phyloP scores from a whole-genome alignment of 2,888 invertebrate genomes.

The Tenthredo distinguenda region DNA sequence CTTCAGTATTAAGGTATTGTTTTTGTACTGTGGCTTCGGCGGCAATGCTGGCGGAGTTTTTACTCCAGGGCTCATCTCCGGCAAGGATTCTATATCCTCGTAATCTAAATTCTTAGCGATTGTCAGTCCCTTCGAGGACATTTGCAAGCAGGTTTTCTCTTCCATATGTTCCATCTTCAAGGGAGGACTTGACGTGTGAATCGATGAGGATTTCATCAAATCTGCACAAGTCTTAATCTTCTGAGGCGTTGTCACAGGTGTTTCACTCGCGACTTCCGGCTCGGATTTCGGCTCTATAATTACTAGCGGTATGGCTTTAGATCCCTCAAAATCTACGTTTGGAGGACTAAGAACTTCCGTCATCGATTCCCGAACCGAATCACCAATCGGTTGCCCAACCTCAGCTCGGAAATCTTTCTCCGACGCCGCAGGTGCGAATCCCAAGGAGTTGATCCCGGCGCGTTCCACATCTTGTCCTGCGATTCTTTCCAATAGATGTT shows the following conservation, averaged over 20 bases:
- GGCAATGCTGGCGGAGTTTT: slow-evolving; percentile 88
- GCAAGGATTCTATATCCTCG: slow-evolving; percentile 75
- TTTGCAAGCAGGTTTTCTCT: slow-evolving; percentile 73
- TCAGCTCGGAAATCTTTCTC: slow-evolving; percentile 74
- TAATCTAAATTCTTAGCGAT: slow-evolving; percentile 76
- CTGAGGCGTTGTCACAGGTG: slow-evolving; percentile 26
- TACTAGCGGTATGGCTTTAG: slow-evolving; percentile 73
- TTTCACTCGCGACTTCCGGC: slow-evolving; percentile 58
- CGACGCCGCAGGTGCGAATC: slow-evolving; percentile 67
- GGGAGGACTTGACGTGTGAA: slow-evolving; percentile 64
- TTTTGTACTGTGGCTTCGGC: slow-evolving; percentile 83
- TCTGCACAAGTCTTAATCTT: slow-evolving; percentile 54
- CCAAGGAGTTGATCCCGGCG: slow-evolving; percentile 58
- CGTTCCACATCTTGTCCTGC: slow-evolving; percentile 55
- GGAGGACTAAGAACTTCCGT: slow-evolving; percentile 50
- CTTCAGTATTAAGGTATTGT: slow-evolving; percentile 73
- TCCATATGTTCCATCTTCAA: slow-evolving; percentile 70
- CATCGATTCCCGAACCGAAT: slow-evolving; percentile 50
- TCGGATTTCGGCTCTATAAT: slow-evolving; percentile 68
- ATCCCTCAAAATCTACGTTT: slow-evolving; percentile 65
- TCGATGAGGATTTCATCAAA: slow-evolving; percentile 48
- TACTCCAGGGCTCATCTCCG: slow-evolving; percentile 66
- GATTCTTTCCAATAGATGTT: slow-evolving; percentile 61
- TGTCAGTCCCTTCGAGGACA: slow-evolving; percentile 73
- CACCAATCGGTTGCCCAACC: slow-evolving; percentile 56